phyloP scores from a whole-genome alignment of 2,113 vertebrate genomes.

The Centrocercus urophasianus region DNA sequence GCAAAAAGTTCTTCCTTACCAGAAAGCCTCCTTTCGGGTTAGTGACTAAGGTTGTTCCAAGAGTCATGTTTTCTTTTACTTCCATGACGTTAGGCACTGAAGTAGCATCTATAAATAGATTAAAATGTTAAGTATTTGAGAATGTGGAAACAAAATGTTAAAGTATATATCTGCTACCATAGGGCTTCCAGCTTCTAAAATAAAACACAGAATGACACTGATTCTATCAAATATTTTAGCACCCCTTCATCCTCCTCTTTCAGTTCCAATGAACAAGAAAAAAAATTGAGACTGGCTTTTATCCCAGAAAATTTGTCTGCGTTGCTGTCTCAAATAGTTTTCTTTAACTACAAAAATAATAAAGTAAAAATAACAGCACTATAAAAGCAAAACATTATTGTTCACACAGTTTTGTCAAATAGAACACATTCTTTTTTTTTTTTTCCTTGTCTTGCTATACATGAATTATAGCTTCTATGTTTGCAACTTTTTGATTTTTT shows the following conservation, averaged over 20 bases:
- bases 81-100: slow-evolving; percentile 91
- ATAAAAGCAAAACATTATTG: slow-evolving; percentile 8
- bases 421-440: slow-evolving; percentile 21
- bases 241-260: slow-evolving; percentile 49
- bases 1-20: slow-evolving; percentile 80
- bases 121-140: slow-evolving; percentile 57
- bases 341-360: slow-evolving; percentile 53
- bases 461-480: background rate
- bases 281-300: slow-evolving; percentile 54
- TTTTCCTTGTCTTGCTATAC: background rate
- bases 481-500: background rate
- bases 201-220: slow-evolving; percentile 37
- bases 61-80: slow-evolving; percentile 98
- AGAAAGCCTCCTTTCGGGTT: slow-evolving; percentile 96
- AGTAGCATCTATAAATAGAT: slow-evolving; percentile 82
- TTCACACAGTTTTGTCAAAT: slow-evolving; percentile 29
- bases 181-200: slow-evolving; percentile 54
- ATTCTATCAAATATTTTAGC: slow-evolving; percentile 47
- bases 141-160: slow-evolving; percentile 54
- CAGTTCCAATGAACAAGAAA: slow-evolving; percentile 27
- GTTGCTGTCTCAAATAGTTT: slow-evolving; percentile 63
- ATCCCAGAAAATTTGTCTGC: slow-evolving; percentile 74
- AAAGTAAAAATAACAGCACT: slow-evolving; percentile 28
- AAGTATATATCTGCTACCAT: slow-evolving; percentile 44
- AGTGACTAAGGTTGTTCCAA: slow-evolving; percentile 94